Base-by-base conservation (phyloP, 2,797 vertebrate genomes). In the Tragelaphus oryx region DNA sequence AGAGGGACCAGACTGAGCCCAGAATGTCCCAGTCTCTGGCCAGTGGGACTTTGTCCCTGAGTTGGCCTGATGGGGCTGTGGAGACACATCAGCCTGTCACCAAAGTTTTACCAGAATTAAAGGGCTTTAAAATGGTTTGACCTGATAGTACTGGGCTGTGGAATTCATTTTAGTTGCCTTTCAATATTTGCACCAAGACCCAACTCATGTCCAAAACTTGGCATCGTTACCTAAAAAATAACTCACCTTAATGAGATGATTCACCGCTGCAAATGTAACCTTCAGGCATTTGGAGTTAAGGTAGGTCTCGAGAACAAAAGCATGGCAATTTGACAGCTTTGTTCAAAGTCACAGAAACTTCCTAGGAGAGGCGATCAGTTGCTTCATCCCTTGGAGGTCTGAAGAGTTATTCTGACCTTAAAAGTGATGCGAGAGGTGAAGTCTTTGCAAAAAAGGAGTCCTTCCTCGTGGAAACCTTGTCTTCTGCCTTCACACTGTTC, bases 261-360 rank as follows among this genome's bases (percentile, higher is more conserved):
- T 87, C 93, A 62, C 46, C 1, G 0, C 12, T 62, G 54, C 48
- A 68, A 76, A 84, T 1, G 55, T 37, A 48, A 44, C 60, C 76
- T 62, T 50, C 46, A 26, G 92, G 84, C 95, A 22, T 37, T 11
- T 44, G 28, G 68, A 57, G 22, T 22, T 13, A 57, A 41, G 41
- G 28, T 20, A 9, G 22, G 20, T 46, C 62, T 95, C 80, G 26
- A 93, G 93, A 93, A 95, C 91, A 89, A 92, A 96, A 50, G 37
- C 10, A 16, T 30, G 54, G 91, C 33, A 5, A 17, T 17, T 17
- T 13, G n/a, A 44, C 60, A 37, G 83, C 79, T 71, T 55, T 20
- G 41, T 37, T 28, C 30, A 75, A 24, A 8, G 37, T 50, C 46
- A n/a, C 2, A n/a, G 88, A 82, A 54, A 91, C 20, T 46, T 87